Evolutionary conservation across 2,888 invertebrate species (phyloP), one percentile per base, ranked within the genome.

Genomic region (Lomographa bimaculata): DNA sequence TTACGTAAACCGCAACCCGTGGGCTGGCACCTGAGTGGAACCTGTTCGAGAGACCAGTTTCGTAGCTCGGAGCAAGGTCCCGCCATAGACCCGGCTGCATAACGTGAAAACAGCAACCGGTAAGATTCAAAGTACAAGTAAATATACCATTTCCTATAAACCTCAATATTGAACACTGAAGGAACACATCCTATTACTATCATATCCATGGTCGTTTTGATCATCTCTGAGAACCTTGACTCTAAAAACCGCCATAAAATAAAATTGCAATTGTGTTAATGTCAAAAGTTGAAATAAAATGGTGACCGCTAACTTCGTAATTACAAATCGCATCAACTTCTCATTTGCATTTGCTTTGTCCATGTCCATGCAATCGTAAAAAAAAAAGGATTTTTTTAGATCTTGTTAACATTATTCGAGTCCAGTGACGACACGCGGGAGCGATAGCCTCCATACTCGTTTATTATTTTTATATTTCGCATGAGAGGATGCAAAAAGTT

Each of bases 31-130:
- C 71, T 71, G 79, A 68, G 60, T 47, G 54, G 53, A 71, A 74
- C 75, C 68, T 52, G 74, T 75, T 68, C 39, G 45, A 50, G 48
- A 62, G 72, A 84, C 84, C 79, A 71, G 85, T 83, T 77, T 59
- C 46, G 36, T 54, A 52, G 64, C 67, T 63, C 57, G 57, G 67
- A 70, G 75, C 84, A 83, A 85, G 84, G 86, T 84, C 84, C 70
- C 72, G 69, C 62, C 76, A 71, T 71, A 74, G 70, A 66, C 70
- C 57, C 61, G 62, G 62, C 41, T 40, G 36, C 30, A 40, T 46
- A 33, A 46, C 44, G 32, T 35, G 49, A 46, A 47, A 49, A 47
- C 35, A 37, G 20, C 33, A 34, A 34, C 40, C 29, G 25, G 45
- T 19, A 44, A 7, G 7, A 44, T 30, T 25, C 18, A 24, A 39